A percentile compares a stretch with the other conserved stretches of the same genome.
phyloP scores from a whole-genome alignment of 2,888 invertebrate genomes.

The Tipula unca region DNA sequence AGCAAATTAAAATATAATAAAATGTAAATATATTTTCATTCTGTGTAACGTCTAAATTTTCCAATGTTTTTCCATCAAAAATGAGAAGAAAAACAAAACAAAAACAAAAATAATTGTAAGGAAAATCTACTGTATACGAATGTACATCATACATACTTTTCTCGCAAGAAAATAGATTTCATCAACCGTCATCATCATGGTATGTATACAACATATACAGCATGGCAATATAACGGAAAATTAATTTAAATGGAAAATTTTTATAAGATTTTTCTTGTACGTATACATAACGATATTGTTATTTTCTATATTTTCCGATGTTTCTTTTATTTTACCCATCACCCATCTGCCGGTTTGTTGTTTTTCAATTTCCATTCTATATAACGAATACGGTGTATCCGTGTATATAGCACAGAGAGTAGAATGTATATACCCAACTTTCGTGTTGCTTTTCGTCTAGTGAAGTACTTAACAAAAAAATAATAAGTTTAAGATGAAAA shows the following conservation, averaged over 20 bases:
- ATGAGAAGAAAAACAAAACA: no score
- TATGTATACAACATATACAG: not conserved
- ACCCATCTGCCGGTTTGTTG: not conserved
- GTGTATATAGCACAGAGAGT: not conserved
- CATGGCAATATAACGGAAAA: not conserved
- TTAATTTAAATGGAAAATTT: constrained; percentile 2
- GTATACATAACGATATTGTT: not conserved
- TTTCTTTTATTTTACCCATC: not conserved
- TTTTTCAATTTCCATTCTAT: not conserved
- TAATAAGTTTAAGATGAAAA: not conserved
- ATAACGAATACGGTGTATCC: not conserved
- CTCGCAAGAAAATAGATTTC: not conserved
- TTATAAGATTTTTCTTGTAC: not conserved
- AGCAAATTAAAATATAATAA: not conserved
- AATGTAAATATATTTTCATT: not conserved
- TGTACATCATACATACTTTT: not conserved
- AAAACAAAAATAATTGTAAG: no score
- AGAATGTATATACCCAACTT: not conserved
- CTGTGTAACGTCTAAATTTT: not conserved
- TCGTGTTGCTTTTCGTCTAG: not conserved
- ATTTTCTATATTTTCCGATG: not conserved
- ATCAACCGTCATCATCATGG: not conserved
- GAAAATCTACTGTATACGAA: not conserved
- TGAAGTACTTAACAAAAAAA: not conserved
- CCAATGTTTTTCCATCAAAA: not conserved